Evolutionary conservation across 2,888 invertebrate genomes (phyloP).

Genomic region (Hofmannophila pseudospretella): DNA sequence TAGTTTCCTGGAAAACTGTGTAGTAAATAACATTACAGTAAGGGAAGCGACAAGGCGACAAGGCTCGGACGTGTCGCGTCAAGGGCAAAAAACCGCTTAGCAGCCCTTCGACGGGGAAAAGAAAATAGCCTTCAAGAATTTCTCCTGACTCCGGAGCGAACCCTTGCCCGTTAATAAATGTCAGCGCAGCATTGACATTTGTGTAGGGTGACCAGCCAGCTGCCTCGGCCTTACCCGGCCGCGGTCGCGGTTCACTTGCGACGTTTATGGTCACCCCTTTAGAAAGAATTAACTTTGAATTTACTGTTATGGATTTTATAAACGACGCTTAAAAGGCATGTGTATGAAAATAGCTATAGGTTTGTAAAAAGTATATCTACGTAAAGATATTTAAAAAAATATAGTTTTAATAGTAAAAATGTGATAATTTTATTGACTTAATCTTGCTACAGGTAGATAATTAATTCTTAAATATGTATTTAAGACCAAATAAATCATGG

Average conservation of each 20-base stretch:
- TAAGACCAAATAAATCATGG: no score
- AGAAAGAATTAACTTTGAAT: constrained; percentile 3
- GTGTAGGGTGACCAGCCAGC: constrained; percentile 30
- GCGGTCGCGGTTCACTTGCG: constrained; percentile 33
- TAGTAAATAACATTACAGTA: background rate
- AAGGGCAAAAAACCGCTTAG: constrained; percentile 19
- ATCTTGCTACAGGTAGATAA: no score
- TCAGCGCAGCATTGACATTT: constrained; percentile 55
- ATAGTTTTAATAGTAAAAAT: no score
- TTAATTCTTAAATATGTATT: no score
- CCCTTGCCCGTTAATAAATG: constrained; percentile 71
- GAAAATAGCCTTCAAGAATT: constrained; percentile 54
- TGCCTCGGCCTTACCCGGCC: constrained; percentile 20
- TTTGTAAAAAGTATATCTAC: no score
- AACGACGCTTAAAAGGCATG: no score
- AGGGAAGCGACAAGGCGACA: background rate
- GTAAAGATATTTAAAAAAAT: no score
- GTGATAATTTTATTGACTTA: no score
- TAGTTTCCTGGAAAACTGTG: background rate
- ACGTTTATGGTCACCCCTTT: constrained; percentile 33
- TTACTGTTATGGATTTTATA: constrained; percentile 1
- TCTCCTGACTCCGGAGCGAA: constrained; percentile 49
- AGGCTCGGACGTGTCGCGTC: background rate
- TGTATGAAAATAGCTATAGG: no score
- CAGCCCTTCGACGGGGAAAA: constrained; percentile 39